Base-by-base conservation (phyloP, 2,797 vertebrate genomes). In the Mionectes olivaceus region DNA sequence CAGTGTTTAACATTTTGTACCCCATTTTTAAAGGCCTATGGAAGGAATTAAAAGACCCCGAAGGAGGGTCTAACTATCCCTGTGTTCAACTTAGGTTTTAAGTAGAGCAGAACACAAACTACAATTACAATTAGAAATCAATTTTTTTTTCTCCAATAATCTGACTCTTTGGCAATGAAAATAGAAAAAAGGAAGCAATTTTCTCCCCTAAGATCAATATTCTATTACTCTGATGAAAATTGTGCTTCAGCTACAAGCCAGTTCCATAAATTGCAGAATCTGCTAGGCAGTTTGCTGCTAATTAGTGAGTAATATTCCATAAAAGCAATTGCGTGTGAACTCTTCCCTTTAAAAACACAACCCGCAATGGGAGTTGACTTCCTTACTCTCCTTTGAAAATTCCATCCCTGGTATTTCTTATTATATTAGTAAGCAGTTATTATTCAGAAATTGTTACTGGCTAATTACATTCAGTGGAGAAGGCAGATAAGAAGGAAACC, bases 321-420 rank as follows among this genome's bases (percentile, higher is more conserved):
- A 76, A 92, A 95, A 94, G 13, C 90, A 75, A 30, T 91, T 83
- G 83, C 22, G 14, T 83, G 77, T 87, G 83, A 95, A 95, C 59
- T 50, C 92, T 81, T 91, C 89, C 92, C 65, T 92, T 95, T 95
- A 95, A 94, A 94, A 96, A 95, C 88, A 96, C 53, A 94, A 23
- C 82, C 73, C 92, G 85, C 89, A 46, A 19, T 90, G 93, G 90
- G 91, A 96, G 57, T 83, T 89, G 64, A 95, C 87, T 92, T 95
- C 84, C 94, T 90, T 82, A 76, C 63, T 71, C 44, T 93, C 68
- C 46, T 87, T 93, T 91, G 93, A 63, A 92, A 97, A 97, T 79
- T 89, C 49, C 50, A 90, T 77, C 28, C 78, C 65, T 92, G 83
- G 83, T 93, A 94, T 86, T 75, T 81, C 87, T 96, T 94, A 97